Percentiles rank a stretch among this genome's conserved stretches.
Conservation (phyloP, 2,888 invertebrate species). For the Erebia epiphron region DNA sequence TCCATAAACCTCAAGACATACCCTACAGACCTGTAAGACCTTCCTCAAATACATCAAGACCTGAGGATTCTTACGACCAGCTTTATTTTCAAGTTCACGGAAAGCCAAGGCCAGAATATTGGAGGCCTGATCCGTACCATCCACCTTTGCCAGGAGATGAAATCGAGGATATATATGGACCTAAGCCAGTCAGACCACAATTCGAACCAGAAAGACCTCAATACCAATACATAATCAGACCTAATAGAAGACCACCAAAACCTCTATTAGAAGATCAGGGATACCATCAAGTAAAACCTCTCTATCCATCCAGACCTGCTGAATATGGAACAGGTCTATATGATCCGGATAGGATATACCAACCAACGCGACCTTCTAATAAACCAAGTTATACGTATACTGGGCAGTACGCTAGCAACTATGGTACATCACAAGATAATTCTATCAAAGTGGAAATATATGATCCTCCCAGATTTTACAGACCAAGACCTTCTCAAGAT, state of each 20-base stretch:
- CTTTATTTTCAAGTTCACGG: conserved; percentile 59
- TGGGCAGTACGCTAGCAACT: conserved; percentile 63
- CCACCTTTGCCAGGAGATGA: conserved; percentile 50
- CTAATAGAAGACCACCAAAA: conserved; percentile 60
- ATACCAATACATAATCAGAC: conserved; percentile 65
- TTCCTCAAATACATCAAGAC: conserved; percentile 42
- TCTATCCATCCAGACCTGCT: conserved; percentile 45
- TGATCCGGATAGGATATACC: conserved; percentile 52
- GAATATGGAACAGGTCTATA: conserved; percentile 50
- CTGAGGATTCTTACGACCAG: conserved; percentile 58
- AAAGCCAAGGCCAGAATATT: conserved; percentile 47
- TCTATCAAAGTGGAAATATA: conserved; percentile 67
- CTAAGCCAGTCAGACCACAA: conserved; percentile 49
- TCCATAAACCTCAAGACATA: conserved; percentile 61
- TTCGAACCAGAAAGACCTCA: conserved; percentile 58
- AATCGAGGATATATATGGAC: conserved; percentile 52
- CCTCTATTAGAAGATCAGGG: conserved; percentile 42
- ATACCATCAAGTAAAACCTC: conserved; percentile 46
- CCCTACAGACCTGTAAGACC: conserved; percentile 56
- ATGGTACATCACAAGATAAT: conserved; percentile 63
- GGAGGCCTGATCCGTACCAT: conserved; percentile 55
- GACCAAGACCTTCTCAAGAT: conserved; percentile 55
- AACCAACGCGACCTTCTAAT: conserved; percentile 50
- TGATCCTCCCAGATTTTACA: conserved; percentile 69
- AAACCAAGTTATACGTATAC: conserved; percentile 57